Evolutionary conservation across 1,140 invertebrate species (phyloP), one percentile per base, ranked within the genome.

Genomic region (Mylabris phalerata): DNA sequence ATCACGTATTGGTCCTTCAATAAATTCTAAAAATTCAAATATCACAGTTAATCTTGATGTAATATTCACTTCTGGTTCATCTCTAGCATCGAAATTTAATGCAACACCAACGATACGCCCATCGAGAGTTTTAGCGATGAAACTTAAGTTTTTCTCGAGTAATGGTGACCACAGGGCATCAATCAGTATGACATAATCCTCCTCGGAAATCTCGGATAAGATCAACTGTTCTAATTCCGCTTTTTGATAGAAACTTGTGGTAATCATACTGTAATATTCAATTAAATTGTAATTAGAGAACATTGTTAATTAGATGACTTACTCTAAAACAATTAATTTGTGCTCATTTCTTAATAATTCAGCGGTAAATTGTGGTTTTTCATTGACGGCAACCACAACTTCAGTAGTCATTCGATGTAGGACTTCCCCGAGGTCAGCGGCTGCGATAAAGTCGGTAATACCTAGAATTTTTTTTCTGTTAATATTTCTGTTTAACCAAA

Each of bases 211-310:
- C 27, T 83, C 80, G 9, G 82, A 82, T 52, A 82, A 82, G 7
- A n/a, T n/a, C n/a, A 89, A 90, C 69, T 84, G 81, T 69, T 93
- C 90, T 60, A 93, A 69, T 68, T 93, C 89, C 0, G 88, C 89
- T 75, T 92, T 92, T 61, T 32, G 27, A 7, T 32, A 32, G 27
- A 93, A 93, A 73, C 90, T 91, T 6, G 83, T 82, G 1, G 85
- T 84, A 44, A 92, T 86, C 71, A 92, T 91, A 25, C 89, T 92
- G 69, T 13, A 13, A 13, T 13, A 13, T 62, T 38, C 11, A 54
- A 11, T 45, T 5, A 44, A 11, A 60, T 49, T 46, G 0, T 43
- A 45, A 9, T 46, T 39, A 48, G 26, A 59, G n/a, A 42, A 55
- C 3, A 54, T 39, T 7, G 26, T 25, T 46, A 50, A 50, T 45